Evolutionary conservation across 2,113 vertebrate genomes (phyloP).

Genomic region (Neodontobutis hainanensis): DNA sequence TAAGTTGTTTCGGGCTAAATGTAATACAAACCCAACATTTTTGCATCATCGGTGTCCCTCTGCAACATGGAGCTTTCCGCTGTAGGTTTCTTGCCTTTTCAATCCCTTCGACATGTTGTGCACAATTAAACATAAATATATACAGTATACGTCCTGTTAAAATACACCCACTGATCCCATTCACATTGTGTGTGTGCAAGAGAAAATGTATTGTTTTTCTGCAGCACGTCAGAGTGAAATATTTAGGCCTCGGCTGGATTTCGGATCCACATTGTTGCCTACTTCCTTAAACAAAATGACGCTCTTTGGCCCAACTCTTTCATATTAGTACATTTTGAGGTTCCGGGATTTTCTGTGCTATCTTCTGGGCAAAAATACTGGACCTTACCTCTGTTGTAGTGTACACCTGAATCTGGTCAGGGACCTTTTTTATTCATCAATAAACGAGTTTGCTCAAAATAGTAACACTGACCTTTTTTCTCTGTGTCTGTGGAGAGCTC

Average conservation of each 20-base stretch:
- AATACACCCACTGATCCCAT: constrained; percentile 1
- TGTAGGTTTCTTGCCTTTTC: too few species aligned
- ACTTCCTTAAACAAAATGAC: constrained; percentile 16
- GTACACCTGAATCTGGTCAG: background rate
- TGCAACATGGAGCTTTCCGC: too few species aligned
- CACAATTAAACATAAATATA: too few species aligned
- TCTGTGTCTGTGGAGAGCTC: background rate
- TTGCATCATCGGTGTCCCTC: too few species aligned
- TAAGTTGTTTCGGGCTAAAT: too few species aligned
- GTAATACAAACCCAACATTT: too few species aligned
- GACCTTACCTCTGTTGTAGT: too few species aligned
- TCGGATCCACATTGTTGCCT: constrained; percentile 24
- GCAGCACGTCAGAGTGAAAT: constrained; percentile 5
- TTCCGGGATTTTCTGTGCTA: too few species aligned
- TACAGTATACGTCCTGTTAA: background rate
- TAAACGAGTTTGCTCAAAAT: background rate
- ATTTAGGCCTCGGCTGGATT: constrained; percentile 2
- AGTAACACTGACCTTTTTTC: constrained; percentile 1
- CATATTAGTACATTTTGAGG: background rate
- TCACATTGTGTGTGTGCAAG: background rate
- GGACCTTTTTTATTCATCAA: background rate
- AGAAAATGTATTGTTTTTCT: background rate
- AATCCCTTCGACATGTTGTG: too few species aligned
- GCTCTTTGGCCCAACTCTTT: constrained; percentile 19
- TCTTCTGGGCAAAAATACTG: too few species aligned